Evolutionary conservation across 2,888 invertebrate genomes (phyloP).

Genomic region (Melolontha melolontha): DNA sequence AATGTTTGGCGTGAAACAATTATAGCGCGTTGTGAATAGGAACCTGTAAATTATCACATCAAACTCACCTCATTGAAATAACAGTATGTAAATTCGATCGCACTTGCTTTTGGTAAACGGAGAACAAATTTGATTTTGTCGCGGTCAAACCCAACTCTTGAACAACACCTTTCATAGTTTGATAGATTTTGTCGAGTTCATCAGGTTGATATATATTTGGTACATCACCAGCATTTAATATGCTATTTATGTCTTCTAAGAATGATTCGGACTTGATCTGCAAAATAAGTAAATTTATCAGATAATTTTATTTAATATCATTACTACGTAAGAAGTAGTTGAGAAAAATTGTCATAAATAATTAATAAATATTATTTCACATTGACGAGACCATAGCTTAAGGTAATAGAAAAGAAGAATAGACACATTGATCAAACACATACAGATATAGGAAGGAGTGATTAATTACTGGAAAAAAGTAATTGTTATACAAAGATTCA

Average conservation of each 20-base stretch:
- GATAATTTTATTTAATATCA: background rate
- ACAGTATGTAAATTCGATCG: conserved; percentile 86
- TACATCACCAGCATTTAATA: conserved; percentile 89
- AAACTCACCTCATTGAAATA: conserved; percentile 74
- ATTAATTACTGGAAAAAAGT: too few relatives aligned
- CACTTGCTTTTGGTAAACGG: conserved; percentile 83
- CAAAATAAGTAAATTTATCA: conserved; percentile 39
- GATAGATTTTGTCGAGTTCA: conserved; percentile 81
- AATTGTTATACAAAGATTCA: too few relatives aligned
- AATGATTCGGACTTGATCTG: conserved; percentile 90
- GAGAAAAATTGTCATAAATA: too few relatives aligned
- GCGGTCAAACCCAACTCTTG: conserved; percentile 81
- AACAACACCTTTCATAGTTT: conserved; percentile 79
- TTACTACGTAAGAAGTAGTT: too few relatives aligned
- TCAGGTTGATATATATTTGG: conserved; percentile 89
- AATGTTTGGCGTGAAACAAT: too few relatives aligned
- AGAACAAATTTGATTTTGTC: conserved; percentile 87
- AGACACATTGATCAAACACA: too few relatives aligned
- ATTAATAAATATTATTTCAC: too few relatives aligned
- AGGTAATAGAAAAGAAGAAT: too few relatives aligned
- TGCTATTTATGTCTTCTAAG: conserved; percentile 89
- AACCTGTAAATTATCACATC: background rate
- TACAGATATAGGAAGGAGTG: too few relatives aligned
- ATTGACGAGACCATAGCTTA: too few relatives aligned
- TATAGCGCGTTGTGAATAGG: too few relatives aligned